Evolutionary conservation across 2,113 vertebrate genomes (phyloP).

Genomic region (Gambusia holbrooki): DNA sequence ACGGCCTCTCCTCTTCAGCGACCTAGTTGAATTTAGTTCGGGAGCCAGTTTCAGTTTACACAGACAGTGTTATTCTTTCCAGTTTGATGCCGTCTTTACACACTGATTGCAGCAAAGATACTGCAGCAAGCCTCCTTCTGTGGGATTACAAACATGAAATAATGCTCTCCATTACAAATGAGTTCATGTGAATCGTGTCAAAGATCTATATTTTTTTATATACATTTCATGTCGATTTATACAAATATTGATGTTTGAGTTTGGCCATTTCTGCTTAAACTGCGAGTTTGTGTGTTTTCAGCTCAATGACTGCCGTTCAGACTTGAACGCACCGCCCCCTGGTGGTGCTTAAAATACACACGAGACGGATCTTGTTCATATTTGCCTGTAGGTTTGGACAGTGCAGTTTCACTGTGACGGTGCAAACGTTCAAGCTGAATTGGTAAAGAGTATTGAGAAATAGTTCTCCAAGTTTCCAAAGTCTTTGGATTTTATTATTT

Average conservation of each 20-base stretch:
- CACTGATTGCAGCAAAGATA: conserved; percentile 6
- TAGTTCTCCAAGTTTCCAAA: too few species aligned
- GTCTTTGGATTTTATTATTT: neutral
- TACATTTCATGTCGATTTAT: neutral
- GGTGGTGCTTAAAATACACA: conserved; percentile 39
- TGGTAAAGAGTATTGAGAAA: too few species aligned
- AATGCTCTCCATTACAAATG: neutral
- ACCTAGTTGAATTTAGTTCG: too few species aligned
- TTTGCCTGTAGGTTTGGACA: too few species aligned
- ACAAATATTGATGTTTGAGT: neutral
- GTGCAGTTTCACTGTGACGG: neutral
- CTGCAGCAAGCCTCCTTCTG: neutral
- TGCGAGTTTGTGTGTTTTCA: conserved; percentile 19
- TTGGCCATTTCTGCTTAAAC: conserved; percentile 23
- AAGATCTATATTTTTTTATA: neutral
- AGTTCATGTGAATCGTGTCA: neutral
- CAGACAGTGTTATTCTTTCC: conserved; percentile 23
- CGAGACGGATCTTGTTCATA: too few species aligned
- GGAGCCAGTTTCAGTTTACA: conserved; percentile 16
- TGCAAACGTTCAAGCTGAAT: too few species aligned
- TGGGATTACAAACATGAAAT: too few species aligned
- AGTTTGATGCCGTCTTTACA: conserved; percentile 23
- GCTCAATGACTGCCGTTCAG: conserved; percentile 12
- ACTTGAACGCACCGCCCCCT: conserved; percentile 73
- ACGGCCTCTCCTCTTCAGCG: neutral